Evolutionary conservation across 2,797 vertebrate species (phyloP).

Genomic region (Lepus oiostolus): DNA sequence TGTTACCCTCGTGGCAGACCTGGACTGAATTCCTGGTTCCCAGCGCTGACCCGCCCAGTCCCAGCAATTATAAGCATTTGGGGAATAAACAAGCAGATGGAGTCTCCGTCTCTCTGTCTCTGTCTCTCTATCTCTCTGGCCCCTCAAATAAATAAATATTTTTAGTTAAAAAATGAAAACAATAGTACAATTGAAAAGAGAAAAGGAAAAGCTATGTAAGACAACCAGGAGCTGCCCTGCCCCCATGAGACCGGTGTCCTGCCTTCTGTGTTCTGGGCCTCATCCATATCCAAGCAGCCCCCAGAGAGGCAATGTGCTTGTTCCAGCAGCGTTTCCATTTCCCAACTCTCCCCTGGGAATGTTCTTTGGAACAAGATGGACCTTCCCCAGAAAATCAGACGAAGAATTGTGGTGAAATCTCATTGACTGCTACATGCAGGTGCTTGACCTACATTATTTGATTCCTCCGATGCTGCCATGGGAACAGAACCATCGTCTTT

Average conservation of each 20-base stretch:
- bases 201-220: background rate
- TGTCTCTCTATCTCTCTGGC: no score
- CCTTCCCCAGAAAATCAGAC: background rate
- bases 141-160: no score
- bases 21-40: no score
- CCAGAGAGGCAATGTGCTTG: background rate
- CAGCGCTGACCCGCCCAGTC: no score
- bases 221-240: background rate
- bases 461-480: background rate
- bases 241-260: background rate
- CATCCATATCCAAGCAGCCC: background rate
- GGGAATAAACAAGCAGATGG: no score
- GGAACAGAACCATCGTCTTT: background rate
- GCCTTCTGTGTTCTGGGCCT: rapidly evolving
- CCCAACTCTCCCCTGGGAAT: background rate
- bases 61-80: no score
- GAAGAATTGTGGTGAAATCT: background rate
- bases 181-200: background rate
- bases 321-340: background rate
- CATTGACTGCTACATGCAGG: background rate
- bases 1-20: no score
- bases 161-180: background rate
- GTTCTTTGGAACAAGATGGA: conserved; percentile 2
- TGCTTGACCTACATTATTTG: background rate
- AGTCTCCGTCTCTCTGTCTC: no score